Base-by-base conservation (phyloP, 2,888 invertebrate species). In the Oasisia sp. region DNA sequence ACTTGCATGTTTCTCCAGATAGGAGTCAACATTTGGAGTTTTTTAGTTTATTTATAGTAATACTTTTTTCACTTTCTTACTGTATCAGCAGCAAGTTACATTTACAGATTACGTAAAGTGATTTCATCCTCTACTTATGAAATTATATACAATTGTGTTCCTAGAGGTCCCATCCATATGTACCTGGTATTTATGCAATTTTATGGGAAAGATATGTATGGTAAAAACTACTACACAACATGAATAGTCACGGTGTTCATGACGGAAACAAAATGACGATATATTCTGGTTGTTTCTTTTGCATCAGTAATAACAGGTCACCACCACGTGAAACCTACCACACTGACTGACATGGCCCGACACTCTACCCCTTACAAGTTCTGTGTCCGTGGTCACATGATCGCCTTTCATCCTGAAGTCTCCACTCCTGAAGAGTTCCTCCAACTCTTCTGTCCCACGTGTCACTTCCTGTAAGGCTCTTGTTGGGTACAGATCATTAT, bases 391-490 rank as follows among this genome's bases (percentile, higher is more conserved):
- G 14, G 74, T 74, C 74, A 74, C 27, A 3, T 74, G 19, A 4
- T 74, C 74, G 74, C 74, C 74, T 74, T 74, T 27, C 74, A 74
- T 74, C 74, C 74, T 27, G 74, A 74, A 19, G 74, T 74, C n/a
- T 74, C 74, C 74, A 74, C 74, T 19, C 19, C 74, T 14, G 27
- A 74, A 74, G 74, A 74, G 74, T 74, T 74, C 74, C 74, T 74
- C 27, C 74, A 74, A 7, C 74, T 74, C n/a, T 74, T 74, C 74
- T 74, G 74, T 74, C 74, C 74, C 74, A 74, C 74, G 7, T 74
- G 74, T 74, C 74, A 74, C 74, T 74, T 74, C 74, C 74, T 74
- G 74, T 74, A 74, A 74, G 74, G n/a, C 74, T n/a, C 19, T 19
- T 3, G 74, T 19, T 19, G 74, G 74, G 74, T 19, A 74, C 27